Percentiles rank a stretch among this genome's conserved stretches.
Conservation (phyloP, 2,888 invertebrate genomes). For the Agrochola lota region DNA sequence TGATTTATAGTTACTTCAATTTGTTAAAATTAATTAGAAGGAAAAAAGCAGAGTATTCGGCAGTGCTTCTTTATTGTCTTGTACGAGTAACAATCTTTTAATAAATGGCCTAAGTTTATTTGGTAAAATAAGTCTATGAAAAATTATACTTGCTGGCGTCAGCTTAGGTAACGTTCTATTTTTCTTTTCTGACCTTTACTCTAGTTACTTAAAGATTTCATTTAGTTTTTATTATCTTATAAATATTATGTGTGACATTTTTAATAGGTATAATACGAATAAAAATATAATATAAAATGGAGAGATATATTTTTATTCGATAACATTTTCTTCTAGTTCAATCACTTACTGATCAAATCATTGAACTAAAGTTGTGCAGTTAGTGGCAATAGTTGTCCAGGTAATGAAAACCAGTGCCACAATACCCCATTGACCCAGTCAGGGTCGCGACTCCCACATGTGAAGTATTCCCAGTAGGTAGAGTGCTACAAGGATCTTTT, state of each 20-base stretch:
- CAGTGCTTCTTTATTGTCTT: conserved; percentile 6
- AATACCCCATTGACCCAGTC: conserved; percentile 42
- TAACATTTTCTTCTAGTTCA: not conserved
- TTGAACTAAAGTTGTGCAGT: conserved; percentile 7
- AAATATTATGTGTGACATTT: not conserved
- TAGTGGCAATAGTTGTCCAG: not conserved
- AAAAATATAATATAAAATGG: not conserved
- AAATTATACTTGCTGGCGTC: conserved; percentile 21
- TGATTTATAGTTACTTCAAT: not conserved
- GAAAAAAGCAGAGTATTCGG: not conserved
- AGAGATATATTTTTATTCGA: not conserved
- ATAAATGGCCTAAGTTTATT: conserved; percentile 37
- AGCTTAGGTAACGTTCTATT: not conserved
- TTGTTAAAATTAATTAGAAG: conserved; percentile 13
- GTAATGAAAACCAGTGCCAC: not conserved
- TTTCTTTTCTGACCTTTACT: not conserved
- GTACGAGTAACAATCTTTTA: conserved; percentile 22
- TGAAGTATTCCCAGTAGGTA: not conserved
- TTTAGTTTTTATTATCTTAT: conserved; percentile 1
- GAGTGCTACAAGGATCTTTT: not conserved
- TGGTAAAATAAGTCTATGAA: conserved; percentile 36
- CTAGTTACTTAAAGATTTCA: not conserved
- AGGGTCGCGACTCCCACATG: not conserved
- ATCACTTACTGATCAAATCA: not conserved
- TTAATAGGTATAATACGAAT: not conserved